Conservation (phyloP, 2,113 vertebrate species). For the Syrmaticus mikado region DNA sequence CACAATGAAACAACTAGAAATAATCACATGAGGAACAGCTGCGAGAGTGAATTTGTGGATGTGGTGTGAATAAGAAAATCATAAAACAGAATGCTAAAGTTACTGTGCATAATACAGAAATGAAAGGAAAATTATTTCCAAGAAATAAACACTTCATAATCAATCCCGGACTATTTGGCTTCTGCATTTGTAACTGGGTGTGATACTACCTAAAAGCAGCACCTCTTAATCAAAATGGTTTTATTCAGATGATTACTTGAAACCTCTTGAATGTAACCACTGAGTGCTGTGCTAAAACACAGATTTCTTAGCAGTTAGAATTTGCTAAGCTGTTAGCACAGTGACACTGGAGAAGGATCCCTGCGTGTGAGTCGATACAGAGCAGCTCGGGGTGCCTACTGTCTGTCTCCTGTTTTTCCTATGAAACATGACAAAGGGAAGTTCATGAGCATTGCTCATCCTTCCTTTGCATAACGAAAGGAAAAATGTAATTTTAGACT, state of each 20-base stretch:
- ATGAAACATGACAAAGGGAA: background rate
- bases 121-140: background rate
- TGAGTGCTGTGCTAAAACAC: background rate
- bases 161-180: background rate
- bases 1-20: slow-evolving; percentile 59
- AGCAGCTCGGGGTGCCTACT: background rate
- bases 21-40: slow-evolving; percentile 69
- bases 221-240: background rate
- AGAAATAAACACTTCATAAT: background rate
- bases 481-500: background rate
- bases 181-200: background rate
- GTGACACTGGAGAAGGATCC: background rate
- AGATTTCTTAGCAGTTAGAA: background rate
- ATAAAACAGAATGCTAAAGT: background rate
- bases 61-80: slow-evolving; percentile 31
- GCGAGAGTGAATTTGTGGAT: slow-evolving; percentile 49
- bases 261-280: background rate
- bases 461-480: background rate
- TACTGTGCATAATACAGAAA: background rate
- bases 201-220: background rate
- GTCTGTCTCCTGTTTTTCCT: slow-evolving; percentile 6
- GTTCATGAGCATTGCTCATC: background rate
- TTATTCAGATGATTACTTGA: background rate
- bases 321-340: background rate
- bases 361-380: background rate